Evolutionary conservation across 2,113 vertebrate genomes (phyloP).

Genomic region (Penelope pileata): DNA sequence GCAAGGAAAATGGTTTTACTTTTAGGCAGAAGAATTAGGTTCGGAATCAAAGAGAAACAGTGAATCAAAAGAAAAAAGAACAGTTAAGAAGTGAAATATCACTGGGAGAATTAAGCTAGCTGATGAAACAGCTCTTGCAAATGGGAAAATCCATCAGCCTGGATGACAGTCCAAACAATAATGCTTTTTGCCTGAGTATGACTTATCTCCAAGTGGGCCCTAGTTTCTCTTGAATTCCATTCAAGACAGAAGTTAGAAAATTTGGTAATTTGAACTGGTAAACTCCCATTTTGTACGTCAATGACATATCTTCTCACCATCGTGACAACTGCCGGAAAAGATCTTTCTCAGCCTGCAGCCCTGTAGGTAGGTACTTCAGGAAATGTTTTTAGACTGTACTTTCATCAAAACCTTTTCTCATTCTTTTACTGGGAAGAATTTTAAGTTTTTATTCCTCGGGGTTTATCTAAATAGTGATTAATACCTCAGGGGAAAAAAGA

Average conservation of each 20-base stretch:
- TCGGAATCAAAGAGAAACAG: background rate
- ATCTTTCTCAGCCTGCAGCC: background rate
- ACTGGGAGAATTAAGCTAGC: background rate
- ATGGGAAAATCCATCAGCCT: constrained; percentile 19
- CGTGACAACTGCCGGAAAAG: constrained; percentile 18
- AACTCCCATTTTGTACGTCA: background rate
- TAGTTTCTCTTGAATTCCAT: constrained; percentile 21
- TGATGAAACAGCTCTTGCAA: background rate
- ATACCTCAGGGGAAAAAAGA: background rate
- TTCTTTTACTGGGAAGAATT: background rate
- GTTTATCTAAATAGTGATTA: background rate
- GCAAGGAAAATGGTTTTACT: background rate
- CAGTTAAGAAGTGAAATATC: background rate
- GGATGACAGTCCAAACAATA: background rate
- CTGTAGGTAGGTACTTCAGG: background rate
- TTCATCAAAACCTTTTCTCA: background rate
- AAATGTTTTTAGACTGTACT: background rate
- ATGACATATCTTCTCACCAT: constrained; percentile 10
- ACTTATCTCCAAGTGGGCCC: background rate
- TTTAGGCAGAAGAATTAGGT: background rate
- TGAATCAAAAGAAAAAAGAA: background rate
- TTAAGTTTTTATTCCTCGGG: background rate
- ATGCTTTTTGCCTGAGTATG: background rate
- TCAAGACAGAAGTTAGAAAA: constrained; percentile 16
- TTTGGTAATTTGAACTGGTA: constrained; percentile 6